Base-by-base conservation (phyloP, 2,888 invertebrate species). In the Quadriops clusia region DNA sequence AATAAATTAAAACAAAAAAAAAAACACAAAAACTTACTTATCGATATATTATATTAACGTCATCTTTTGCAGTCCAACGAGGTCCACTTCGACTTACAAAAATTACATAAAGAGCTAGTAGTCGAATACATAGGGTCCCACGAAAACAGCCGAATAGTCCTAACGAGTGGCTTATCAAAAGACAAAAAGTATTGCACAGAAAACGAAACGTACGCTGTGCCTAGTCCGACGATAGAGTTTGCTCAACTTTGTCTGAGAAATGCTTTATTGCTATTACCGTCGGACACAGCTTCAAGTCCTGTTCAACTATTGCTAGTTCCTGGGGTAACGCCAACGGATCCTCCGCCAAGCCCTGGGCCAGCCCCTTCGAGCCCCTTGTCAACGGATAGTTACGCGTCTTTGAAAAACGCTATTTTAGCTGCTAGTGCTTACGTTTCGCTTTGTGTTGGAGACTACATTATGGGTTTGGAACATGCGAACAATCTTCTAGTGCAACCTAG, bases 221-320 rank as follows among this genome's bases (percentile, higher is more conserved):
- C 91, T 10, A 79, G 83, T 28, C 73, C 89, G 4, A 86, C 85
- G 5, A 60, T 94, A 44, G 89, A 91, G 63, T 94, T 93, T 66
- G 91, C 86, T 3, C 77, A 79, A 1, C 61, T 91, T 14, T 93
- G 93, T 60, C 61, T 94, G 31, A 74, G 82, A 41, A 94, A 91
- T 63, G 89, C 93, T 7, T 63, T 79, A 17, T 67, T 73, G 5
- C 61, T 87, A 29, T 60, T 89, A 17, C 77, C 78, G 1, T 65
- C 68, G 14, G 68, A 59, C 31, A 50, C 53, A 8, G 50, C 49
- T 3, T 36, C 49, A 3, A 48, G 54, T 9, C 54, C 56, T 5
- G 68, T 68, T 7, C 56, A 62, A 4, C 26, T 42, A 14, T 49
- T 60, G 34, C 43, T 58, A 15, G 53, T 58, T 29, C 56, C 56